phyloP scores from a whole-genome alignment of 1,140 invertebrate genomes.

The Samia ricini region DNA sequence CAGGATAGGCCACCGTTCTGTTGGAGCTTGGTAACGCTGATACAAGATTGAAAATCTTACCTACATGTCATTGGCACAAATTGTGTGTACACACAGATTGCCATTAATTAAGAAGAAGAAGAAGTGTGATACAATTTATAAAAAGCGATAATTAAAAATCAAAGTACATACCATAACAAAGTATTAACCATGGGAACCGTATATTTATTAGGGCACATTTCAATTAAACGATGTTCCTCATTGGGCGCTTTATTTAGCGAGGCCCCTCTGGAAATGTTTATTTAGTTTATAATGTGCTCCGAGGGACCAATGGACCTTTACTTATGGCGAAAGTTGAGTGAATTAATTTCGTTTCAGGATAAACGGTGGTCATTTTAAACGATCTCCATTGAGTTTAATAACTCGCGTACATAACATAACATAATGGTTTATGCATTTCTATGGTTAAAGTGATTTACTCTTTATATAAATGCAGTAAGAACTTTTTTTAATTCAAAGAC shows the following conservation, averaged over 20 bases:
- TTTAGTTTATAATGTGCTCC: conserved; percentile 15
- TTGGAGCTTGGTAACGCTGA: no score
- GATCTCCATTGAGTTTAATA: not conserved
- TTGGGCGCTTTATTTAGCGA: conserved; percentile 9
- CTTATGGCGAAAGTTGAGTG: not conserved
- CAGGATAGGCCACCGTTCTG: no score
- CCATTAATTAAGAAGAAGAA: no score
- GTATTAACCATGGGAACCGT: not conserved
- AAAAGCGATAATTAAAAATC: no score
- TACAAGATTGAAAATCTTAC: no score
- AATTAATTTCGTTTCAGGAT: not conserved
- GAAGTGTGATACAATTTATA: no score
- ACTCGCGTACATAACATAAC: no score
- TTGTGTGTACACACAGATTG: no score
- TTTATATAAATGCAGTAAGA: no score
- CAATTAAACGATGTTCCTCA: conserved; percentile 34
- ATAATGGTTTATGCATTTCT: not conserved
- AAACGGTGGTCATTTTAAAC: not conserved
- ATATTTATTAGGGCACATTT: conserved; percentile 42
- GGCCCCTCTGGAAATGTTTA: conserved; percentile 15
- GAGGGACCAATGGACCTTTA: not conserved
- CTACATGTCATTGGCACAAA: no score
- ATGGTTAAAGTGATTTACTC: not conserved
- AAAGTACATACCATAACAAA: no score
- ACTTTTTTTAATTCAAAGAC: no score